Conservation (phyloP, 2,888 invertebrate species). For the Archips crataeganus region DNA sequence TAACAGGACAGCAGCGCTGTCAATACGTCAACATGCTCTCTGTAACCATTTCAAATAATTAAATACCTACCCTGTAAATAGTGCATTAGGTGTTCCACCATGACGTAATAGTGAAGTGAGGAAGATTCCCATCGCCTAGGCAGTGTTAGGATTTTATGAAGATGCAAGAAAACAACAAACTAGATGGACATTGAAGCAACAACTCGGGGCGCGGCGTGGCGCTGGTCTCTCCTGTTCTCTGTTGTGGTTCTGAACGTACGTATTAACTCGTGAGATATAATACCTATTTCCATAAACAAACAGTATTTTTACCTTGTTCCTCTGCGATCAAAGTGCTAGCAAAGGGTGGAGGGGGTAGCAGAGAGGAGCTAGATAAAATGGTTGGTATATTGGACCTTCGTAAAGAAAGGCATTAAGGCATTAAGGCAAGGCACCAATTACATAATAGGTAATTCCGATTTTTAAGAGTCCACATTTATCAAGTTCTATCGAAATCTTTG, state of each 20-base stretch:
- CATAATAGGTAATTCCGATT: too few relatives aligned
- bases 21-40: slow-evolving; percentile 70
- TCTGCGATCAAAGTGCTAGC: too few relatives aligned
- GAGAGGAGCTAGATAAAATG: too few relatives aligned
- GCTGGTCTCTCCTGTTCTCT: slow-evolving; percentile 74
- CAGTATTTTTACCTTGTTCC: neutral
- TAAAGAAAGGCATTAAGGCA: too few relatives aligned
- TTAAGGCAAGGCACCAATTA: too few relatives aligned
- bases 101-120: slow-evolving; percentile 31
- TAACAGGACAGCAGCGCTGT: slow-evolving; percentile 73
- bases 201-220: slow-evolving; percentile 68
- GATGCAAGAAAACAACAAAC: slow-evolving; percentile 56
- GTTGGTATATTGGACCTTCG: too few relatives aligned
- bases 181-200: slow-evolving; percentile 75
- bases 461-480: too few relatives aligned
- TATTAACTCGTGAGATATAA: slow-evolving; percentile 45
- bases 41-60: slow-evolving; percentile 56
- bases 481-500: too few relatives aligned
- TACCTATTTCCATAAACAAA: neutral
- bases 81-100: slow-evolving; percentile 4
- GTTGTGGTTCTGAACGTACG: slow-evolving; percentile 75
- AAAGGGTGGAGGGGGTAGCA: too few relatives aligned
- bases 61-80: slow-evolving; percentile 18
- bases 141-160: slow-evolving; percentile 42
- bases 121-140: neutral